A percentile compares a stretch with the other conserved stretches of the same genome.
Evolutionary conservation across 2,888 invertebrate species (phyloP).

Genomic region (Glaucopsyche alexis): DNA sequence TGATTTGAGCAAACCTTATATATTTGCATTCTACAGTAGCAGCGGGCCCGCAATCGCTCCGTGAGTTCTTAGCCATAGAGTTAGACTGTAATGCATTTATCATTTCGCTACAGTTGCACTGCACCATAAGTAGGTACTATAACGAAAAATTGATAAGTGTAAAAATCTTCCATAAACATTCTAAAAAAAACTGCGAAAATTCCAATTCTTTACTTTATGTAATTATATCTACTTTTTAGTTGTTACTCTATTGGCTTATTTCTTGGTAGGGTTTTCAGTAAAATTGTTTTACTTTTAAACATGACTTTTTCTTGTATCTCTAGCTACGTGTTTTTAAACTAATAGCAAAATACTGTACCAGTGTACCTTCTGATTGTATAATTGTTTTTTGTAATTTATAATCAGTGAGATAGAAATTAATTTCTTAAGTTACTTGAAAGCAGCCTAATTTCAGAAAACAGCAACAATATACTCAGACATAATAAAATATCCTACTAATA

Average conservation of each 20-base stretch:
- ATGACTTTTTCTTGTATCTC: neutral
- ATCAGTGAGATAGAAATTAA: neutral
- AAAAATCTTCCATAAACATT: constrained; percentile 5
- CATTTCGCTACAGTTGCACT: constrained; percentile 7
- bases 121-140: neutral
- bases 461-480: too few relatives aligned
- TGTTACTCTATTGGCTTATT: constrained; percentile 5
- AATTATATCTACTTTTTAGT: constrained; percentile 1
- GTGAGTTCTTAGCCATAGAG: too few relatives aligned
- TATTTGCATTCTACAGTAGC: too few relatives aligned
- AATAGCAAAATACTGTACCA: neutral
- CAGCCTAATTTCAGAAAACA: neutral
- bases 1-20: too few relatives aligned
- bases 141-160: constrained; percentile 8
- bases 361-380: neutral
- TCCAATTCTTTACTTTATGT: neutral
- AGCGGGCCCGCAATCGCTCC: too few relatives aligned
- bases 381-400: neutral
- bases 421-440: neutral
- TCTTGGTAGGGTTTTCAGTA: neutral
- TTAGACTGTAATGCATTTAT: constrained; percentile 33
- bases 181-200: constrained; percentile 1
- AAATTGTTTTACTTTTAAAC: neutral
- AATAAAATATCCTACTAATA: too few relatives aligned
- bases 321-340: constrained; percentile 16